A percentile compares a stretch with the other conserved stretches of the same genome.
These are phyloP conservation scores for Catharus ustulatus DNA, from an alignment of 2,797 vertebrate genomes.

Conservation along the genomic window DNA sequence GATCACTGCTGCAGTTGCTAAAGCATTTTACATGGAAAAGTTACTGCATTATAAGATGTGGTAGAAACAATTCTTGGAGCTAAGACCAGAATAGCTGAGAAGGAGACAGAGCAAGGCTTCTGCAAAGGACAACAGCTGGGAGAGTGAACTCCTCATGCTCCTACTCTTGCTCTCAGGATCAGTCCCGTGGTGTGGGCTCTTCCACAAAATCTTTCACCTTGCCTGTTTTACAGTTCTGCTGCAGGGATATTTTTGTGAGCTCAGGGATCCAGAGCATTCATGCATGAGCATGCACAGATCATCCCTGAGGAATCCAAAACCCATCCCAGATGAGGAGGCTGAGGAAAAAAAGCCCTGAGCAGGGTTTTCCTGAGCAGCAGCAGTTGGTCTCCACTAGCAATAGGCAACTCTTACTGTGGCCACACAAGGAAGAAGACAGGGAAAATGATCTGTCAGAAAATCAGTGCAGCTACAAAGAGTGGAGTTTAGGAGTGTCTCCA, in stretches of 20 bases:
- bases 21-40: not conserved
- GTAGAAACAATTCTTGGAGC: not conserved
- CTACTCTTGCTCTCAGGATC: not conserved
- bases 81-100: not conserved
- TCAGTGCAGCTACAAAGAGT: not conserved
- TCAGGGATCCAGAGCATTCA: not conserved
- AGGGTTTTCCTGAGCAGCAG: not conserved
- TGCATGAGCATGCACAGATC: not conserved
- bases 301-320: not conserved
- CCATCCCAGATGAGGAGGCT: not conserved
- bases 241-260: not conserved
- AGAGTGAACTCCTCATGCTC: accelerated
- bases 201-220: not conserved
- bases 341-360: not conserved
- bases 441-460: not conserved
- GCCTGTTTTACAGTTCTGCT: not conserved
- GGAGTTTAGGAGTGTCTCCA: not conserved
- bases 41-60: not conserved
- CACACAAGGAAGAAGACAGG: not conserved
- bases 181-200: not conserved
- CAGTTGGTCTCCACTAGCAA: not conserved
- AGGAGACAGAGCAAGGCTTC: not conserved
- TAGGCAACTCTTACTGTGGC: not conserved
- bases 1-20: not conserved
- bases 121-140: not conserved